Evolutionary conservation across 2,113 vertebrate genomes (phyloP).

Genomic region (Lontra canadensis): DNA sequence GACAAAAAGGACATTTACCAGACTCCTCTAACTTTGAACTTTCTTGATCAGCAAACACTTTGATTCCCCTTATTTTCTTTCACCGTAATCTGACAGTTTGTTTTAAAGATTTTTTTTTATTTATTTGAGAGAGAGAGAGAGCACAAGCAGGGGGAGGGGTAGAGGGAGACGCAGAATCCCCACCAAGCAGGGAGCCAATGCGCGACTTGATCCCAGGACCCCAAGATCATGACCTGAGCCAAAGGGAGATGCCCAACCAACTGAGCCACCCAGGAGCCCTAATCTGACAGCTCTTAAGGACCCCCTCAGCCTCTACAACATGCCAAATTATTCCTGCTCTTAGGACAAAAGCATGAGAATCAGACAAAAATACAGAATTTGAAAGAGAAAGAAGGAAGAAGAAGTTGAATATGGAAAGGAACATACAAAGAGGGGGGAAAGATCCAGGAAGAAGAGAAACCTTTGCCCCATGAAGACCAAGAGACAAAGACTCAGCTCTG

Average conservation of each 20-base stretch:
- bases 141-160: too few species aligned
- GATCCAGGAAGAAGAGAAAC: background rate
- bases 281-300: background rate
- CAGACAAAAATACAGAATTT: background rate
- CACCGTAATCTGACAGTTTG: background rate
- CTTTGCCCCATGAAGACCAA: background rate
- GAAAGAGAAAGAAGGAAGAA: background rate
- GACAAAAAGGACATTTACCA: background rate
- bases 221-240: too few species aligned
- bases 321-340: background rate
- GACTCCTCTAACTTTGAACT: background rate
- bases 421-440: background rate
- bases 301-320: background rate
- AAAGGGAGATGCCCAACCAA: too few species aligned
- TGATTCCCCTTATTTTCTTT: background rate
- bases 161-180: too few species aligned
- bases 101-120: background rate
- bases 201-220: too few species aligned
- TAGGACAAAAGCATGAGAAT: background rate
- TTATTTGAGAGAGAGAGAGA: too few species aligned
- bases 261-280: too few species aligned
- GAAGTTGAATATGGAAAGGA: background rate
- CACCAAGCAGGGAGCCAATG: too few species aligned
- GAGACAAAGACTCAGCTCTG: background rate
- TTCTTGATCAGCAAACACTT: background rate